Base-by-base conservation (phyloP, 2,113 vertebrate species). In the Microtus montanus region DNA sequence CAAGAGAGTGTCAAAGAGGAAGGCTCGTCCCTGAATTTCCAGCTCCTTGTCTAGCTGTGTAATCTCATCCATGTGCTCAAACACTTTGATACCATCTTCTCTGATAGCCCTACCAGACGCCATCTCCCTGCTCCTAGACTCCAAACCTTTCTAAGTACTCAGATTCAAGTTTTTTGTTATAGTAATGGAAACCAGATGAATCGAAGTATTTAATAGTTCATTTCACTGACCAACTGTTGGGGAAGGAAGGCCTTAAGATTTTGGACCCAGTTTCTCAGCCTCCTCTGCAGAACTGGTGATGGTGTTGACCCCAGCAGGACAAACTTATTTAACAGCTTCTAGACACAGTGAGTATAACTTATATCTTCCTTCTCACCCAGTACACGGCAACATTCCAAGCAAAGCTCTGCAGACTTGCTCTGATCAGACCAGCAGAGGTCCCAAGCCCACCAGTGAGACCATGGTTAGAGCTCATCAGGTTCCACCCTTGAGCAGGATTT, bases 351-450 rank as follows among this genome's bases (percentile, higher is more conserved):
- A 63, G 9, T 19, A 24, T 68, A 28, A 47, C 15, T 49, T 41
- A 4, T 12, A 85, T 78, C 74, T 79, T 87, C 5, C 14, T 66
- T 90, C 80, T 93, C 58, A n/a, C 47, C 38, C 19, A 49, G 44
- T 30, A 79, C 79, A 26, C 52, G 79, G 74, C 44, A 47, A 12
- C 70, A 73, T 30, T 8, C 74, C 44, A 86, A 82, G 30, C n/a
- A 66, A 91, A 95, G 19, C 28, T 95, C 92, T 90, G 52, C 12
- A 89, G 77, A 83, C 73, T 78, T 61, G 54, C 20, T 13, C 33
- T 13, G 4, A 28, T 4, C 35, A 44, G 78, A 78, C 38, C 14
- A 92, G 20, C 24, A 22, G 26, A 83, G 8, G 28, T 82, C 35
- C 7, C 6, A 44, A 14, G 68, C 38, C 33, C 5, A 78, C 13